Evolutionary conservation across 2,797 vertebrate genomes (phyloP).

Genomic region (Macropodus opercularis): DNA sequence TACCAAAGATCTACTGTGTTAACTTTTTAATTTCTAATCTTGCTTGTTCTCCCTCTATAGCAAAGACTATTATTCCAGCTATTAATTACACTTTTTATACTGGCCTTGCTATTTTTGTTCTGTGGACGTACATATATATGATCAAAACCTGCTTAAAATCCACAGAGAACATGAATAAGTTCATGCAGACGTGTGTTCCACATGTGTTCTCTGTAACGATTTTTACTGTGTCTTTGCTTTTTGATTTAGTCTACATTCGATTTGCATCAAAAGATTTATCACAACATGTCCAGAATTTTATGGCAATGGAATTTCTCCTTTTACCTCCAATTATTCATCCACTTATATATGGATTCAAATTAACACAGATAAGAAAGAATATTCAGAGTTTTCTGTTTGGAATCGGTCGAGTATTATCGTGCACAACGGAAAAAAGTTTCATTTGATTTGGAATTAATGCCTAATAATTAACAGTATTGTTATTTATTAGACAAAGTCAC

Average conservation of each 20-base stretch:
- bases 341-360: conserved; percentile 48
- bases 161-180: conserved; percentile 55
- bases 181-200: conserved; percentile 71
- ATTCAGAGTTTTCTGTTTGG: conserved; percentile 6
- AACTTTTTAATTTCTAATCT: conserved; percentile 20
- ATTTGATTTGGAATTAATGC: no score
- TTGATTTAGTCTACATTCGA: conserved; percentile 53
- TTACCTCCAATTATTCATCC: conserved; percentile 60
- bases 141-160: conserved; percentile 37
- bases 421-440: no score
- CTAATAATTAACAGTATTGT: no score
- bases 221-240: conserved; percentile 13
- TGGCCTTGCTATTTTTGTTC: conserved; percentile 19
- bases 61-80: not conserved
- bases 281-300: conserved; percentile 35
- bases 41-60: conserved; percentile 30
- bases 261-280: conserved; percentile 15
- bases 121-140: conserved; percentile 54
- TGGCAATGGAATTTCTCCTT: conserved; percentile 40
- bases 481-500: no score
- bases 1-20: conserved; percentile 52
- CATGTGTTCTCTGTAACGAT: conserved; percentile 56
- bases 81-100: conserved; percentile 49
- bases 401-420: no score
- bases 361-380: conserved; percentile 48